These are phyloP conservation scores for Tetrao urogallus DNA, from an alignment of 2,113 vertebrate species.

Conservation along the genomic window DNA sequence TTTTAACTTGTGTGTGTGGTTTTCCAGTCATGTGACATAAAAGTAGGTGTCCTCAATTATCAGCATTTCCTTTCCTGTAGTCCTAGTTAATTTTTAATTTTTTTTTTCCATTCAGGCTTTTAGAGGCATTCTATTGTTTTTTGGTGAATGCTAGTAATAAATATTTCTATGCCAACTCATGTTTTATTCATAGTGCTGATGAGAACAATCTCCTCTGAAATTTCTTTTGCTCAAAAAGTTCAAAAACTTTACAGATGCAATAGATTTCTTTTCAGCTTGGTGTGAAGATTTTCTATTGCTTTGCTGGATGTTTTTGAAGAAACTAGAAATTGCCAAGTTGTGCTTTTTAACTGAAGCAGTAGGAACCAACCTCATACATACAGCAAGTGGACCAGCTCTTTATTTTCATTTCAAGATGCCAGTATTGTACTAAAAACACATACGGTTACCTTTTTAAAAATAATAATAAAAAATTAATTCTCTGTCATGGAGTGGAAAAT, in stretches of 20 bases:
- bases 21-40: not conserved
- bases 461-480: not conserved
- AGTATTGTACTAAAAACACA: not conserved
- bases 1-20: not conserved
- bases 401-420: not conserved
- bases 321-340: not conserved
- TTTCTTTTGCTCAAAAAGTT: slow-evolving; percentile 11
- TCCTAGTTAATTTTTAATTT: not conserved
- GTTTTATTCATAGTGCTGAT: slow-evolving; percentile 68
- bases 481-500: not conserved
- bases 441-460: no score
- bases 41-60: not conserved
- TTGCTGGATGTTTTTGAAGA: not conserved
- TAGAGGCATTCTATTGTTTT: slow-evolving; percentile 4
- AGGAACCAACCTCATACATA: not conserved
- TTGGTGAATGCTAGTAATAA: slow-evolving; percentile 38
- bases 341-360: not conserved
- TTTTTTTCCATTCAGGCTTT: not conserved
- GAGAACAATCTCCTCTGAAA: slow-evolving; percentile 21
- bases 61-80: not conserved
- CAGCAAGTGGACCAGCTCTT: not conserved
- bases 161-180: slow-evolving; percentile 63
- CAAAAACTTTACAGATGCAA: not conserved
- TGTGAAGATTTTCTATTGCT: not conserved
- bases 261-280: not conserved